phyloP scores from a whole-genome alignment of 2,888 invertebrate species.

The Catocala sponsa region DNA sequence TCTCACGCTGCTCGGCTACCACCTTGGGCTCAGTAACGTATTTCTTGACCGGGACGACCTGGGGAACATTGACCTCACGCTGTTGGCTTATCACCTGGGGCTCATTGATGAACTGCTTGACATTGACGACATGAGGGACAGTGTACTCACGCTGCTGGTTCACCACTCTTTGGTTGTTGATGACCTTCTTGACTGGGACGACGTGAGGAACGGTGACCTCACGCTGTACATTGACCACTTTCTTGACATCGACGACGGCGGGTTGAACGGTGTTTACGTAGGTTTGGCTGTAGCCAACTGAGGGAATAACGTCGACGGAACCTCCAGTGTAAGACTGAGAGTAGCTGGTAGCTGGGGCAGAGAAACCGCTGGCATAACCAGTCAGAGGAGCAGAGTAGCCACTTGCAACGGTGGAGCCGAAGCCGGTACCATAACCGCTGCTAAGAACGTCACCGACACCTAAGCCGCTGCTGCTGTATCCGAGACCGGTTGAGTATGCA shows the following conservation, averaged over 20 bases:
- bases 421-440: neutral
- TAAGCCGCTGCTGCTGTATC: too few relatives aligned
- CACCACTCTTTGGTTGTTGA: constrained; percentile 48
- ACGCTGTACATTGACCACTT: constrained; percentile 20
- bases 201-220: constrained; percentile 44
- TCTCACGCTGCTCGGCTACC: constrained; percentile 58
- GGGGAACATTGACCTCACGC: too few relatives aligned
- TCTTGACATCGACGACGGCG: too few relatives aligned
- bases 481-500: too few relatives aligned
- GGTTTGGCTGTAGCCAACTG: constrained; percentile 40
- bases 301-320: neutral
- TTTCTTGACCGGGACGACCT: too few relatives aligned
- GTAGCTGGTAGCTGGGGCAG: constrained; percentile 45
- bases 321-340: neutral
- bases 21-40: constrained; percentile 40
- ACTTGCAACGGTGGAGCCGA: too few relatives aligned
- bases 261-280: too few relatives aligned
- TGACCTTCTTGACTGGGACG: neutral
- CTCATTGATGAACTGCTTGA: constrained; percentile 57
- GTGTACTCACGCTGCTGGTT: constrained; percentile 55
- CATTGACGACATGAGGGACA: constrained; percentile 53
- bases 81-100: too few relatives aligned
- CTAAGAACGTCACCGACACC: too few relatives aligned
- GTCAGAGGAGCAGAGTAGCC: too few relatives aligned
- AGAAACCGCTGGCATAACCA: constrained; percentile 28